Conservation (phyloP, 2,888 invertebrate genomes). For the Deilephila elpenor region DNA sequence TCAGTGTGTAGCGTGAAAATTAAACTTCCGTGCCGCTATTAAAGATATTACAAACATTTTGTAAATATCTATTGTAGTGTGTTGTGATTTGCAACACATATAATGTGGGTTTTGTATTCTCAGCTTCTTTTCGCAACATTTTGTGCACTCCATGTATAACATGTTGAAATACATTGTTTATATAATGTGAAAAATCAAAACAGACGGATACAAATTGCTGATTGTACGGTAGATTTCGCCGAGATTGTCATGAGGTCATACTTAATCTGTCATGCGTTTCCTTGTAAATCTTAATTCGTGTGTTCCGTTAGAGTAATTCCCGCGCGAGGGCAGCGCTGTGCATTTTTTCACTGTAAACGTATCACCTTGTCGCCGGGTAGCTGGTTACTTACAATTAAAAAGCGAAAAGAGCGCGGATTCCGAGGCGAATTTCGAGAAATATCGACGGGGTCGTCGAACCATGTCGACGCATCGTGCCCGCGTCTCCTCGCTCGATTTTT, state of each 20-base stretch:
- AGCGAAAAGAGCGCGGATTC: conserved; percentile 82
- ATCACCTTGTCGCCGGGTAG: conserved; percentile 78
- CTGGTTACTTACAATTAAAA: conserved; percentile 82
- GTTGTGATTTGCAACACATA: conserved; percentile 47
- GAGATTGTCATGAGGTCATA: conserved; percentile 45
- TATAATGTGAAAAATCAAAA: neutral
- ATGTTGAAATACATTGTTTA: neutral
- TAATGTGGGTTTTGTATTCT: conserved; percentile 36
- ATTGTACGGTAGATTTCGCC: neutral
- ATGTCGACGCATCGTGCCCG: conserved; percentile 80
- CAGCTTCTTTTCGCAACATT: conserved; percentile 44
- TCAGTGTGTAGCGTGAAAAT: conserved; percentile 65
- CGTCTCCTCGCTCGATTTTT: conserved; percentile 72
- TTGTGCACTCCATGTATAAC: neutral
- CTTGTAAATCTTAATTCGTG: conserved; percentile 73
- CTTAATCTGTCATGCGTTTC: conserved; percentile 65
- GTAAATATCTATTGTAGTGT: conserved; percentile 61
- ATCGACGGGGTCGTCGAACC: conserved; percentile 81
- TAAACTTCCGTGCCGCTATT: conserved; percentile 67
- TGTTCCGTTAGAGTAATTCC: conserved; percentile 79
- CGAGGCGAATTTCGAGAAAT: conserved; percentile 82
- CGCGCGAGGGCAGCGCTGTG: conserved; percentile 64
- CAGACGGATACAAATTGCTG: neutral
- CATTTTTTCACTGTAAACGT: conserved; percentile 76
- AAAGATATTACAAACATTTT: conserved; percentile 61